Evolutionary conservation across 2,888 invertebrate genomes (phyloP), one percentile per base, ranked within the genome.

Genomic region (Metacarcinus magister): DNA sequence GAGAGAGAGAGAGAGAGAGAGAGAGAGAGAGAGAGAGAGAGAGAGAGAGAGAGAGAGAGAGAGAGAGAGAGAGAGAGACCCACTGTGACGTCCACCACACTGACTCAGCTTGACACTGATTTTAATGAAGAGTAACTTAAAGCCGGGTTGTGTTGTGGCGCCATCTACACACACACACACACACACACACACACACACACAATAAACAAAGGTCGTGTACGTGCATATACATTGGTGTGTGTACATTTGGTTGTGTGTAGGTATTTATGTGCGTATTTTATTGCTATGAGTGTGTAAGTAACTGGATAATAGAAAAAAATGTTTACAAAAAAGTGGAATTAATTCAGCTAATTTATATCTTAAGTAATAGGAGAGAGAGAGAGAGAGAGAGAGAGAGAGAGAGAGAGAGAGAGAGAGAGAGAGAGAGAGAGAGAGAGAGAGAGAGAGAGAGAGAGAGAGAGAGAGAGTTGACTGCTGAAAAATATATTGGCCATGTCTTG

Each of bases 391-490:
- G 91, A 91, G 91, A 91, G 91, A 91, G 91, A 91, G 91, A 94
- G 94, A 94, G 94, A 67, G 94, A 94, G 94, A 75, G 94, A 75
- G 91, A 91, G 91, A 91, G 91, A 91, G 91, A 91, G 91, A 91
- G 75, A 94, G 94, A 67, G 94, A 60, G 94, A 67, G 60, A 60
- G 60, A 60, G 60, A 60, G 60, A 60, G 60, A 82, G 23, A 67
- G 60, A 60, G 23, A 67, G 67, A 67, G 67, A 67, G 67, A 67
- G 67, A 67, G 67, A 23, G 10, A 23, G 67, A 23, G n/a, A n/a
- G n/a, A n/a, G 75, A 10, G 13, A 82, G 32, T 82, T 82, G 82
- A 82, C 82, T 82, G 82, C 82, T 82, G 32, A 82, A 75, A 32
- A 82, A 82, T 32, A 82, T 82, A 82, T 82, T 82, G 82, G 28